Base-by-base conservation (phyloP, 2,797 vertebrate genomes). In the Merluccius polli region DNA sequence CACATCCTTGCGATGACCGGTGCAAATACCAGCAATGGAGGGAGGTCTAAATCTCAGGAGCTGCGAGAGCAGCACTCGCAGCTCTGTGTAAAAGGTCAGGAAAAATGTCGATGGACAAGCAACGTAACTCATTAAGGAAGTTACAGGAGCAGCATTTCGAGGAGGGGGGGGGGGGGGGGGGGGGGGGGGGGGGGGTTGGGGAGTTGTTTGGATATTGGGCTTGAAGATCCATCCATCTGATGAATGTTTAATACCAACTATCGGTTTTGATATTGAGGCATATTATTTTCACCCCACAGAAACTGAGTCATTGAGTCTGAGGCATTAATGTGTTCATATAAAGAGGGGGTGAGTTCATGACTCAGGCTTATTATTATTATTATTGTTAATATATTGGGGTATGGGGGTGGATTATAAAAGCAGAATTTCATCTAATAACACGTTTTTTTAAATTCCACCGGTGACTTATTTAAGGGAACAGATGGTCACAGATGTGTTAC, bases 171-270 rank as follows among this genome's bases (percentile, higher is more conserved):
- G n/a, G n/a, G n/a, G n/a, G n/a, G n/a, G n/a, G n/a, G n/a, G n/a
- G n/a, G n/a, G n/a, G n/a, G n/a, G n/a, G n/a, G n/a, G n/a, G n/a
- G n/a, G n/a, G n/a, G n/a, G n/a, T n/a, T n/a, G n/a, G n/a, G 73
- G 77, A 2, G 32, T 73, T 41, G 65, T 73, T 77, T 32, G 59
- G 32, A 41, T 44, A 77, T 70, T 33, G 16, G 73, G 38, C 72
- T 75, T 27, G 3, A 68, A n/a, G 10, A 72, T 29, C n/a, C n/a
- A 78, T 79, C 15, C 18, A 30, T 4, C 33, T 75, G 4, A 75
- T 77, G 72, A 77, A 88, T 77, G 32, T 81, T 83, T 84, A 77
- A 82, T 84, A 29, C 9, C 21, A 73, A 77, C 15, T 72, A 79
- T 81, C 35, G 32, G 21, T 81, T 78, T 82, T 71, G 48, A 76